phyloP scores from a whole-genome alignment of 1,140 invertebrate species.

The Orchestia grillus region DNA sequence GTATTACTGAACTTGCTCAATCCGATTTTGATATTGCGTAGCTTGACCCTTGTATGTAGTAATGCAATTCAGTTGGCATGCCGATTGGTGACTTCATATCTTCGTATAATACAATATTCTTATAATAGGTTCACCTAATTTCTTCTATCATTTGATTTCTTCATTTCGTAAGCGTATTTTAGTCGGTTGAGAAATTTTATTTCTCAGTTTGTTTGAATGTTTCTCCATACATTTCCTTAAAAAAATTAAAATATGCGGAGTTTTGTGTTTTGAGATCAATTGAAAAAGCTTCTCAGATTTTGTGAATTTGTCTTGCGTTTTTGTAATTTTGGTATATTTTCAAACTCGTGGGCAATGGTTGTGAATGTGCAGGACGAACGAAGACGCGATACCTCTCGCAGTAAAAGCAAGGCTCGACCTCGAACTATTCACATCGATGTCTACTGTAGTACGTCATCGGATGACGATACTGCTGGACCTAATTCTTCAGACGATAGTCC shows the following conservation, averaged over 20 bases:
- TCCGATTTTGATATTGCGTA: neutral
- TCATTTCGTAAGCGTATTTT: neutral
- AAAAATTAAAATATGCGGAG: neutral
- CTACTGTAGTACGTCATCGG: constrained; percentile 80
- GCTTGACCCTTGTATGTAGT: neutral
- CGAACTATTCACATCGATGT: constrained; percentile 84
- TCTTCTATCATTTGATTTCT: neutral
- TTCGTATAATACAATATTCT: neutral
- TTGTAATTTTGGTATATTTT: neutral
- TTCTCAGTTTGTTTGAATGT: neutral
- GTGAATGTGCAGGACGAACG: constrained; percentile 53
- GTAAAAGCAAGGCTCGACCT: constrained; percentile 71
- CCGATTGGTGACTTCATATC: neutral
- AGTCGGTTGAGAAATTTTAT: neutral
- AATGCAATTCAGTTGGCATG: neutral
- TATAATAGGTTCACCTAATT: neutral
- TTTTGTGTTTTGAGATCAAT: neutral
- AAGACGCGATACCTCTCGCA: constrained; percentile 14
- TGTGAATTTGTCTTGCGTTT: neutral
- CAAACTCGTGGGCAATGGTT: constrained; percentile 25
- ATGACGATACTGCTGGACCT: constrained; percentile 74
- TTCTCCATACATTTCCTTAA: neutral
- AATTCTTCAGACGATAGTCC: constrained; percentile 67
- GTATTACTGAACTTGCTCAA: neutral
- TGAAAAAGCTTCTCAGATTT: neutral